Evolutionary conservation across 35 echinoderm and acorn worm species (phyloP), one percentile per base, ranked within the genome.

Genomic region (Nesometra sesokonis): DNA sequence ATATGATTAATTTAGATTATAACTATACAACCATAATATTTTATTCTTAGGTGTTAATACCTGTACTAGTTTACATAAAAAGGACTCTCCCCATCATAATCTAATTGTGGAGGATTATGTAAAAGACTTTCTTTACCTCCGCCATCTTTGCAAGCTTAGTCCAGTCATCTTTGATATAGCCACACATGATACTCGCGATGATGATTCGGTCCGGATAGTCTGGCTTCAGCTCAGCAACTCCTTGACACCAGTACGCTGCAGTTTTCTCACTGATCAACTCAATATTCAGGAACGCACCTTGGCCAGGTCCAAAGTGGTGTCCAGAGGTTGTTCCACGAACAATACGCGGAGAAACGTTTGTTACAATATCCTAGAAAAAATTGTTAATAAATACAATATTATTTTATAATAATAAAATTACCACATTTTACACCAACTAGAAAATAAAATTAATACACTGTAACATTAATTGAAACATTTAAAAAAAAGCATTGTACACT

Each of bases 251-350:
- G 82, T 99, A 99, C 0, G 96, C 92, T 3, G 90, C 85, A 8
- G 96, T 94, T 78, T 99, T 99, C 96, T 99, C 96, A 81, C 96
- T 99, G 87, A 99, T 94, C 27, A 94, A 90, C 67, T 99, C 96
- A 39, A 99, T 99, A 88, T 99, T 99, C 0, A 99, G 96, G 85
- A 94, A 99, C 31, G 96, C 90, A 0, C 96, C 96, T 82, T 99
- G 96, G 15, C 96, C 96, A 5, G 96, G 96, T 5, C 96, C 96
- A 36, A 84, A 99, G 0, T 36, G 78, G 35, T 99, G 89, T 23
- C 96, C 96, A 0, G 96, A 90, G 0, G 96, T 99, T 5, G 93
- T 94, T 33, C 96, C 96, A 77, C 96, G 90, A 2, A 99, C 93
- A 67, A 99, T 99, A 76, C 95, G 92, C 78, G 95, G 95, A 0